Base-by-base conservation (phyloP, 23 tunicate genomes). In the Styela clava region DNA sequence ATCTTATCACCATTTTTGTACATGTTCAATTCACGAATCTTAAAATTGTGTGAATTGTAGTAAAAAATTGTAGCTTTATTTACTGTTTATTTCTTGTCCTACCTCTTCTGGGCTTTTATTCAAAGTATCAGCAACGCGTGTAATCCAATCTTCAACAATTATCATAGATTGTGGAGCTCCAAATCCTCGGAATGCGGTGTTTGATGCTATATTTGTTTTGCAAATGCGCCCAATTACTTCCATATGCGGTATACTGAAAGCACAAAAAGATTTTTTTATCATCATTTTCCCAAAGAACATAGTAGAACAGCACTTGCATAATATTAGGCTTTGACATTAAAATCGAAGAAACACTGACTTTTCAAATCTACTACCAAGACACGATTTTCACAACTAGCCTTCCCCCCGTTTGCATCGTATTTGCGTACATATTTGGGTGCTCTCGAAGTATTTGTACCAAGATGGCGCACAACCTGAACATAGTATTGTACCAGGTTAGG, bases 181-280 rank as follows among this genome's bases (percentile, higher is more conserved):
- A 36, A 61, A 79, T 31, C 89, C 89, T 32, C 89, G 79, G 2
- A 79, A 86, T 16, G 84, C 84, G 0, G 89, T 86, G 52, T 64
- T 79, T 0, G 89, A 86, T 23, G 84, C 64, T 0, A 79, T 31
- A 63, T 86, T 79, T 7, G 89, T 86, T 29, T 35, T 64, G 33
- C 86, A 83, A 3, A 77, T 65, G 21, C 78, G 36, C 2, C 88
- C 93, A 68, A 52, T 69, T n/a, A 78, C 69, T 9, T 36, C 62
- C 62, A 88, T 29, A 31, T 88, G 51, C 1, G 93, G 87, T 16
- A 84, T 69, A 0, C 89, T 86, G 34, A 16, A 34, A 23, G 35
- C 3, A 84, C 12, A 5, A 44, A 5, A 44, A 44, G 56, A 5
- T 44, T 44, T 5, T 44, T 12, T 44, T n/a, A n/a, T n/a, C n/a